A percentile compares a stretch with the other conserved stretches of the same genome.
Conservation (phyloP, 2,113 vertebrate genomes). For the Pampusana beccarii region DNA sequence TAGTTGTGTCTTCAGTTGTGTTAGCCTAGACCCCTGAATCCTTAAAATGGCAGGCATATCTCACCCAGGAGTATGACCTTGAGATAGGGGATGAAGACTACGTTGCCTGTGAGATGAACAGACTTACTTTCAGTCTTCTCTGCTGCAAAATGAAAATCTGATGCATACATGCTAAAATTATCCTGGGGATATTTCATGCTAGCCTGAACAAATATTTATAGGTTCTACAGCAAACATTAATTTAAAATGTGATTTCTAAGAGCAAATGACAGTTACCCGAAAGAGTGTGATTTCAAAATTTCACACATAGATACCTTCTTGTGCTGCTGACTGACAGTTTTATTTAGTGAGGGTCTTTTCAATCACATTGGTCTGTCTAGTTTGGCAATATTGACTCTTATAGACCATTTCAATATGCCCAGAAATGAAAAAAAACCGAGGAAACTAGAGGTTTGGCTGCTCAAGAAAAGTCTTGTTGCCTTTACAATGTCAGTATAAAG, state of each 20-base stretch:
- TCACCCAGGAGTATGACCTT: background rate
- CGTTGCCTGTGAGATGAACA: background rate
- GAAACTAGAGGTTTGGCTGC: constrained; percentile 30
- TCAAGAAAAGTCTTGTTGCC: background rate
- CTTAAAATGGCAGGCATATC: background rate
- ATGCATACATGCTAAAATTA: constrained; percentile 4
- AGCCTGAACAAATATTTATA: constrained; percentile 55
- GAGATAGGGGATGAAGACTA: background rate
- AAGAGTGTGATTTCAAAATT: constrained; percentile 28
- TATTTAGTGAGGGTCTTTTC: constrained; percentile 18
- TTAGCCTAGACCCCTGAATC: background rate
- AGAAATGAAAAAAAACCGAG: constrained; percentile 1
- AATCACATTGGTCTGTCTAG: background rate
- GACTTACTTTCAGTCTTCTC: constrained; percentile 22
- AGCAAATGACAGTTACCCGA: constrained; percentile 43
- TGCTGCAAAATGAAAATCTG: constrained; percentile 16
- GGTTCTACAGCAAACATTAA: constrained; percentile 49
- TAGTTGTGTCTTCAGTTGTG: background rate
- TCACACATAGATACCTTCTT: constrained; percentile 25
- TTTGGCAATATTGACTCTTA: constrained; percentile 39
- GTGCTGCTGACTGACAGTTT: constrained; percentile 47
- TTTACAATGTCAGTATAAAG: background rate
- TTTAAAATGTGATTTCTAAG: constrained; percentile 42
- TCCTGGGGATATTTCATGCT: background rate
- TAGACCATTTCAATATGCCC: background rate